Base-by-base conservation (phyloP, 2,797 vertebrate genomes). In the Gorsachius magnificus region DNA sequence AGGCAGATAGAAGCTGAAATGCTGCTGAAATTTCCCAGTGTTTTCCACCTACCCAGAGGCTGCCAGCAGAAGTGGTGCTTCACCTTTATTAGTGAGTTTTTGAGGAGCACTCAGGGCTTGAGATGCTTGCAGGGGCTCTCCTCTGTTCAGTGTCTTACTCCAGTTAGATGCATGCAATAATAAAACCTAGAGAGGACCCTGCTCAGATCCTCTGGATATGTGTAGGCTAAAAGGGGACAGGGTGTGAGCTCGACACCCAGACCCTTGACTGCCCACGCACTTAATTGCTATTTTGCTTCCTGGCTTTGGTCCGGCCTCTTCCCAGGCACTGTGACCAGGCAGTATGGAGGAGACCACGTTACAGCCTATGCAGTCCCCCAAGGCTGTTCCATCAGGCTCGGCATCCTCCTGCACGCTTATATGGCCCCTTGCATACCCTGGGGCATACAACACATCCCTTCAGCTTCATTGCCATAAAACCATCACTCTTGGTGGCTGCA, bases 181-280 rank as follows among this genome's bases (percentile, higher is more conserved):
- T 9, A 60, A 80, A 76, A 31, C 21, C 48, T 48, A 16, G 5
- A 56, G 60, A 77, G 43, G 16, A 76, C 11, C 17, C 74, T 74
- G n/a, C 58, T 45, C 36, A 38, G n/a, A 9, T 81, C 65, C 29
- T 48, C 48, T 66, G 45, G 21, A 13, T 66, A 57, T 31, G 16
- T 45, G 41, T 12, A 63, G 51, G 54, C 17, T 60, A 13, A 87
- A 53, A 77, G 19, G 13, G 13, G 8, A 31, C 13, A 24, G 26
- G 14, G 4, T 21, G 15, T 66, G 38, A 89, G 38, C 48, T 74
- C 0, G 0, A 72, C 25, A 53, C 5, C 29, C 51, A 71, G 22
- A 60, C 8, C 11, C 25, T 41, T 58, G 33, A 53, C 31, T 64
- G 33, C 24, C 22, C 35, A 69, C 11, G 26, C 10, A 13, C 7